phyloP scores from a whole-genome alignment of 2,888 invertebrate genomes.

The Nephrotoma flavescens region DNA sequence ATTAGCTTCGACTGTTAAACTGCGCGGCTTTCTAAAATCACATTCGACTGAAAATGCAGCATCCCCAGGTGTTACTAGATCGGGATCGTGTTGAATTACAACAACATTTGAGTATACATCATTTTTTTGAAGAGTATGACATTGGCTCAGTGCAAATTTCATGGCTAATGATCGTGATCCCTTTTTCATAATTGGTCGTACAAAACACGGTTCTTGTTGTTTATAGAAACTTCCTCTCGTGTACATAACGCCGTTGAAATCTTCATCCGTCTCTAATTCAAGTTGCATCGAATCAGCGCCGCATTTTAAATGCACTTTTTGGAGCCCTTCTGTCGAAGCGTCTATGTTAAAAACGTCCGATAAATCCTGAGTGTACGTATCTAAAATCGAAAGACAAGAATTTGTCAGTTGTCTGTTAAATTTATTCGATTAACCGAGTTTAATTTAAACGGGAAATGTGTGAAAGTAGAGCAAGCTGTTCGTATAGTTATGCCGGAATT shows the following conservation, averaged over 20 bases:
- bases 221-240: slow-evolving; percentile 45
- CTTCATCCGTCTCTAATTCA: slow-evolving; percentile 36
- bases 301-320: slow-evolving; percentile 40
- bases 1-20: slow-evolving; percentile 37
- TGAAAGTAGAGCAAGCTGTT: too few relatives aligned
- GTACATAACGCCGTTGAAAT: slow-evolving; percentile 45
- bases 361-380: slow-evolving; percentile 37
- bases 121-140: slow-evolving; percentile 38
- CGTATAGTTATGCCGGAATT: too few relatives aligned
- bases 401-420: too few relatives aligned
- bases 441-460: too few relatives aligned
- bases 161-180: slow-evolving; percentile 35
- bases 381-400: slow-evolving; percentile 13
- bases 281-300: slow-evolving; percentile 41
- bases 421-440: too few relatives aligned
- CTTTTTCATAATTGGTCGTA: slow-evolving; percentile 32
- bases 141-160: slow-evolving; percentile 39
- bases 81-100: slow-evolving; percentile 50
- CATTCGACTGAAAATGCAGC: slow-evolving; percentile 50
- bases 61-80: slow-evolving; percentile 47
- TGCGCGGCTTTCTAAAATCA: slow-evolving; percentile 41
- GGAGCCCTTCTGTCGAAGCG: slow-evolving; percentile 38
- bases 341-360: slow-evolving; percentile 41
- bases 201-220: slow-evolving; percentile 39
- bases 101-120: slow-evolving; percentile 44